Evolutionary conservation across 2,888 invertebrate species (phyloP), one percentile per base, ranked within the genome.

Genomic region (Cryptophagus acutangulus): DNA sequence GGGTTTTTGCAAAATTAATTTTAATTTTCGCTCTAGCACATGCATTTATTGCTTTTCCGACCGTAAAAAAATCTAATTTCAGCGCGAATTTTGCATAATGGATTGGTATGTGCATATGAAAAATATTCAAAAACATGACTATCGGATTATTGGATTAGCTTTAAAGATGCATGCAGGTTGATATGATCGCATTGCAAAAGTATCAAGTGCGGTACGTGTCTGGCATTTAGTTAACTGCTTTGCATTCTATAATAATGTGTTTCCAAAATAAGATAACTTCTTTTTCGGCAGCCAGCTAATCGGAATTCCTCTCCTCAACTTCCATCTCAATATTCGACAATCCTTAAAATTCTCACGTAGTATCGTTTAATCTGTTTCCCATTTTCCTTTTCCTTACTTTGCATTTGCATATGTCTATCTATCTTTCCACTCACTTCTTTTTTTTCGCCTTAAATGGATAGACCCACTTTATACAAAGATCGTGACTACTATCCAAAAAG

Each of bases 361-460:
- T 51, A 58, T 53, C 65, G 59, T 65, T 65, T 65, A 64, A 65
- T 63, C 63, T 63, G 62, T 63, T 64, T 60, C 58, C 57, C 61
- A 60, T 60, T 59, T 58, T 57, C 54, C 51, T 52, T 52, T 54
- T 41, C 51, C 41, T 26, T 33, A 33, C 33, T 45, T 45, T 41
- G 30, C 38, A 39, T 47, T 48, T 48, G n/a, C n/a, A n/a, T n/a
- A n/a, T n/a, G n/a, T n/a, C 40, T 42, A 37, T 45, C 40, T 35
- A 39, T 46, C 20, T 9, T 16, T 6, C 24, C n/a, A 20, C 24
- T 20, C 24, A 20, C 24, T 8, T 8, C 6, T 20, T 20, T 20
- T 20, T n/a, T n/a, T n/a, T n/a, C n/a, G n/a, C n/a, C n/a, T n/a
- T n/a, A n/a, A n/a, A n/a, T n/a, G n/a, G n/a, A n/a, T n/a, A n/a